phyloP scores from a whole-genome alignment of 2,888 invertebrate species.

The Capitulum mitella region DNA sequence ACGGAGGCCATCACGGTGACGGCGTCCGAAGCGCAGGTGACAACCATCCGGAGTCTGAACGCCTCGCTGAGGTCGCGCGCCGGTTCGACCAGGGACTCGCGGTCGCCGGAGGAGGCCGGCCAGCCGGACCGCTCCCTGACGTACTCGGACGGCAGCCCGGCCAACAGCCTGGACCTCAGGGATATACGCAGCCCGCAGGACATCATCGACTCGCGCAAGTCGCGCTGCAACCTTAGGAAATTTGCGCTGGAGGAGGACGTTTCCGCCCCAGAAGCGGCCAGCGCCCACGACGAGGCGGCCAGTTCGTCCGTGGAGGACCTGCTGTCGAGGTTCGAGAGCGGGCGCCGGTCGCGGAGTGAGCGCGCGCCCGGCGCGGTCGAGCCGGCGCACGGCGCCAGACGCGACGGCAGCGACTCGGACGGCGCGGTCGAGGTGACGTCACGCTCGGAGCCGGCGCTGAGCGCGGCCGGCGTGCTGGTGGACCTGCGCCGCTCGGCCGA shows the following conservation, averaged over 20 bases:
- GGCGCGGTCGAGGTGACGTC: not conserved
- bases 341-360: constrained; percentile 36
- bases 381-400: not conserved
- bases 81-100: not conserved
- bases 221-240: constrained; percentile 35
- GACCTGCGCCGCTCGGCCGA: not conserved
- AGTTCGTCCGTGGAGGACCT: constrained; percentile 45
- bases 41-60: constrained; percentile 28
- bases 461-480: not conserved
- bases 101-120: constrained; percentile 26
- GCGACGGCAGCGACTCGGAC: constrained; percentile 35
- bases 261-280: not conserved
- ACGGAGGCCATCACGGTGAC: constrained; percentile 34
- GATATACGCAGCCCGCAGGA: constrained; percentile 34
- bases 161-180: constrained; percentile 31
- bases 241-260: constrained; percentile 36
- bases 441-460: not conserved
- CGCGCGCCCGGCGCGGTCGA: not conserved
- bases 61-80: not conserved
- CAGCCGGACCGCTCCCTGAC: constrained; percentile 18
- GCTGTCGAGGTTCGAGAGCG: constrained; percentile 47
- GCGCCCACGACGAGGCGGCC: constrained; percentile 28
- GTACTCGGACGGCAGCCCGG: constrained; percentile 22
- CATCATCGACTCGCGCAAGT: constrained; percentile 35
- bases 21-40: constrained; percentile 36